These are phyloP conservation scores for Rugalucina vietnamica DNA, from an alignment of 2,888 invertebrate genomes.

Conservation along the genomic window DNA sequence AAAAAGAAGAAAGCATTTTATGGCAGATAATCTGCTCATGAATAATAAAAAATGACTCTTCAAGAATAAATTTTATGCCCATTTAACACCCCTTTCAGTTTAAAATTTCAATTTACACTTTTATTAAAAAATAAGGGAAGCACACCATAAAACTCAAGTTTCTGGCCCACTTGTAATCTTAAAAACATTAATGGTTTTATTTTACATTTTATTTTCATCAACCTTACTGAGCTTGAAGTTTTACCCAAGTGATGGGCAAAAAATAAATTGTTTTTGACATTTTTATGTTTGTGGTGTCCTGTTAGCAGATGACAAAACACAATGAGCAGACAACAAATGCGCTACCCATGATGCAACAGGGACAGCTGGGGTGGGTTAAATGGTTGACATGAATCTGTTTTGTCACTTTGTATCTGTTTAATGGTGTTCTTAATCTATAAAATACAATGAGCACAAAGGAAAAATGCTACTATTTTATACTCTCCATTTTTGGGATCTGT, in stretches of 20 bases:
- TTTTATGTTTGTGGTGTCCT: not conserved
- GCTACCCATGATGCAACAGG: conserved; percentile 3
- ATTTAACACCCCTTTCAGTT: conserved; percentile 1
- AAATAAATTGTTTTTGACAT: not conserved
- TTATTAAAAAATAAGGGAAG: conserved; percentile 7
- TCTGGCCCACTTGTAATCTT: conserved; percentile 8
- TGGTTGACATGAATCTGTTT: no score
- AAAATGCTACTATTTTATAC: no score
- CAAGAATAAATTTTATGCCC: conserved; percentile 1
- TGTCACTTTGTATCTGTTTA: no score
- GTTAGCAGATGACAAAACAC: conserved; percentile 1
- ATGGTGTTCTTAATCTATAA: no score
- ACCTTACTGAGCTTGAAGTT: not conserved
- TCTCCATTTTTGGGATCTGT: no score
- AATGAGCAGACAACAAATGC: not conserved
- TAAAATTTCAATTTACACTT: conserved; percentile 14
- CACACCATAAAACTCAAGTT: conserved; percentile 8
- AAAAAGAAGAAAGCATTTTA: no score
- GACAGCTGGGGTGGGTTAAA: not conserved
- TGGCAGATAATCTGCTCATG: no score
- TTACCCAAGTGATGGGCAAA: conserved; percentile 1
- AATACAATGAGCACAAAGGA: no score
- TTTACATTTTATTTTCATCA: not conserved
- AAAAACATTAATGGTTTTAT: conserved; percentile 4
- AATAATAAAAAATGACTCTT: no score